Conservation (phyloP, 1,140 invertebrate species). For the Drosophila pectinifera region DNA sequence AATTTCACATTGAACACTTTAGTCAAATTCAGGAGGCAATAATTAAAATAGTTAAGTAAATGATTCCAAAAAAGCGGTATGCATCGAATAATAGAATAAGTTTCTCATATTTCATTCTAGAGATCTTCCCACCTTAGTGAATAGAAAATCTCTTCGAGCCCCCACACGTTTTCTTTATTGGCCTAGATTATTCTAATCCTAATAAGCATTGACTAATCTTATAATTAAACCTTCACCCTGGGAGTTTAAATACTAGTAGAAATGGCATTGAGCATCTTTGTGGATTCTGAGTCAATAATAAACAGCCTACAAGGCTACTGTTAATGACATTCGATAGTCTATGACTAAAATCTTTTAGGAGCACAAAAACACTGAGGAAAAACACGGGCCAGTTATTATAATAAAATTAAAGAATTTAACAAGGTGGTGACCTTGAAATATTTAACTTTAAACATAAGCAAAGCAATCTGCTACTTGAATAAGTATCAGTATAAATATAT, state of each 20-base stretch:
- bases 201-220: background rate
- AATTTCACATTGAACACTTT: too few relatives aligned
- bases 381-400: background rate
- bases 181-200: background rate
- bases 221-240: conserved; percentile 12
- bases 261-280: conserved; percentile 15
- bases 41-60: too few relatives aligned
- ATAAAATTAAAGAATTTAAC: background rate
- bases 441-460: background rate
- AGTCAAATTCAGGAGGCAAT: too few relatives aligned
- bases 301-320: background rate
- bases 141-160: background rate
- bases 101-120: too few relatives aligned
- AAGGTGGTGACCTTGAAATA: too few relatives aligned
- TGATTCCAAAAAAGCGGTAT: too few relatives aligned
- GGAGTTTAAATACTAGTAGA: background rate
- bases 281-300: conserved; percentile 14
- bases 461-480: background rate
- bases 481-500: background rate
- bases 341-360: background rate
- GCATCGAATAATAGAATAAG: too few relatives aligned
- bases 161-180: background rate
- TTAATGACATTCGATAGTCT: background rate
- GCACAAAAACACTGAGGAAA: background rate
- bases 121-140: background rate